Evolutionary conservation across 1,140 invertebrate species (phyloP).

Genomic region (Drosophila funebris): DNA sequence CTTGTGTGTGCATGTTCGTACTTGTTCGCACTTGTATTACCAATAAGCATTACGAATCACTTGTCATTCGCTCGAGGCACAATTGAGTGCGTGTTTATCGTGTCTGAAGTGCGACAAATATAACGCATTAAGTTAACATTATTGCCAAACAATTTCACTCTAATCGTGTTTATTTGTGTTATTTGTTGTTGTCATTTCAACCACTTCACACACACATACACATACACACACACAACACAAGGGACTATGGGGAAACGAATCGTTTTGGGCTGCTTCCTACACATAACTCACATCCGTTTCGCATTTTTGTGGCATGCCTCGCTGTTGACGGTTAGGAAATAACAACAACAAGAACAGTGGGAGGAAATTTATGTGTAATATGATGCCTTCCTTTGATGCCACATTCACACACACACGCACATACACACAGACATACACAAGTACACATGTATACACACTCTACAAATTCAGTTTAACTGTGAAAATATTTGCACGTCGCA

Average conservation of each 20-base stretch:
- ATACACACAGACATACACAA: no score
- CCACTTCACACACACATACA: not conserved
- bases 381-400: slow-evolving; percentile 22
- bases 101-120: slow-evolving; percentile 52
- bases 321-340: slow-evolving; percentile 4
- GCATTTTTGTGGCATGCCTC: slow-evolving; percentile 51
- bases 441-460: not conserved
- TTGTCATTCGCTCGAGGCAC: slow-evolving; percentile 17
- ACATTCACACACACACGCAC: not conserved
- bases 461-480: slow-evolving; percentile 24
- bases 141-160: slow-evolving; percentile 69
- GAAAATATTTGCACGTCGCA: slow-evolving; percentile 42
- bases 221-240: not conserved
- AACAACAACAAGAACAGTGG: slow-evolving; percentile 12
- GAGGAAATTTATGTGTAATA: slow-evolving; percentile 42
- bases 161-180: slow-evolving; percentile 57
- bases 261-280: slow-evolving; percentile 49
- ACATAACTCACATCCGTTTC: slow-evolving; percentile 68
- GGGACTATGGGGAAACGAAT: slow-evolving; percentile 44
- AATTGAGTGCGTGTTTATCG: slow-evolving; percentile 53
- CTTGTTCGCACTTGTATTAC: slow-evolving; percentile 20
- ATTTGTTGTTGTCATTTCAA: slow-evolving; percentile 42
- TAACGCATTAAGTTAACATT: slow-evolving; percentile 61
- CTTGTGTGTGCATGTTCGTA: slow-evolving; percentile 1
- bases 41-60: slow-evolving; percentile 44